Base-by-base conservation (phyloP, 92 coral and sea anemone genomes). In the Phenganax subtilis region DNA sequence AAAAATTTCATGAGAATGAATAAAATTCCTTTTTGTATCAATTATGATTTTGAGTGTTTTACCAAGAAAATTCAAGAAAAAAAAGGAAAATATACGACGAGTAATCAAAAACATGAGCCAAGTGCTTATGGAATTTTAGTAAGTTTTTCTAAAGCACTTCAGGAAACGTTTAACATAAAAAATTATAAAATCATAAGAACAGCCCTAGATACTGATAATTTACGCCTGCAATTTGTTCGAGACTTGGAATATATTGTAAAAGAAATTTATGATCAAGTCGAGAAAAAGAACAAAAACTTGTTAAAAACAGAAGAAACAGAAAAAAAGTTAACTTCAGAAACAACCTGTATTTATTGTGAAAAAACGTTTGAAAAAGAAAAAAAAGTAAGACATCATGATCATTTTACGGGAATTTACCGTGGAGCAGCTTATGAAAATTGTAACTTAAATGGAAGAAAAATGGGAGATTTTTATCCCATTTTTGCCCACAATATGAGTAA, bases 351-450 rank as follows among this genome's bases (percentile, higher is more conserved):
- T 29, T 81, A 60, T 17, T 29, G 59, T 51, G 53, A 69, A 20
- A 53, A 81, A 62, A 37, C 69, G 25, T 8, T 12, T 31, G 29
- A 20, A 20, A 20, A 67, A 17, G 69, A 81, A 1, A 2, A 37
- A 37, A 37, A 37, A 12, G 78, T 68, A 25, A 31, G 12, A 30
- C 54, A 79, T 10, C 53, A 54, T 30, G 62, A 76, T 55, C 81
- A 57, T 56, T 56, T 68, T 17, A 81, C 84, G 0, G 86, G 82
- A 1, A 57, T 15, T 12, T 85, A 28, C 54, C 17, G 81, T 16
- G 86, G 84, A 0, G 87, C 89, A 7, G 84, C 89, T 6, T 86
- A 86, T 11, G 76, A 86, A 2, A 28, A 0, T 0, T 87, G 90
- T 54, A 87, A 80, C 28, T 28, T 83, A 3, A 52, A 72, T 14